Evolutionary conservation across 2,888 invertebrate genomes (phyloP).

Genomic region (Ophioninae sp.): DNA sequence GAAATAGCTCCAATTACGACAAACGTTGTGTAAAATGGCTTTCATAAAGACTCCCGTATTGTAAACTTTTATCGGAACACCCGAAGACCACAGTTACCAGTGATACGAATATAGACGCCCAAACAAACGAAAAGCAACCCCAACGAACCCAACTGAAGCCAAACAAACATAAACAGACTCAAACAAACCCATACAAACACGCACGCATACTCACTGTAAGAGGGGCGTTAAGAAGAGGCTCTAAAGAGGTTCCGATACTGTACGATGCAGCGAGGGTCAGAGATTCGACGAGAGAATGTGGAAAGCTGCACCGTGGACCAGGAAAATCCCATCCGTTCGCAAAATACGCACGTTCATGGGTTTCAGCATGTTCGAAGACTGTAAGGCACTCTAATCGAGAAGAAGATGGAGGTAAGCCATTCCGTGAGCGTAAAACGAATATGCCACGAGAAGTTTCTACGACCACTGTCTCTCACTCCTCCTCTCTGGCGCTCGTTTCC

Average conservation of each 20-base stretch:
- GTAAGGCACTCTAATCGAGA: slow-evolving; percentile 59
- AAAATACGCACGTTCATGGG: slow-evolving; percentile 51
- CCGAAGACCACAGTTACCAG: slow-evolving; percentile 4
- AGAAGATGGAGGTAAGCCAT: slow-evolving; percentile 59
- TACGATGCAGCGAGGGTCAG: slow-evolving; percentile 27
- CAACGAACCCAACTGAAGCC: too few species aligned
- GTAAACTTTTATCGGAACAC: slow-evolving; percentile 26
- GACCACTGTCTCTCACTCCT: background rate
- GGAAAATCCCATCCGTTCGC: slow-evolving; percentile 56
- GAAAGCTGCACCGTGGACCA: slow-evolving; percentile 39
- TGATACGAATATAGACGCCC: background rate
- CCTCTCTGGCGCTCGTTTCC: background rate
- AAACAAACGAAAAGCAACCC: too few species aligned
- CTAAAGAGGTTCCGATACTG: slow-evolving; percentile 37
- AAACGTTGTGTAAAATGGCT: slow-evolving; percentile 44
- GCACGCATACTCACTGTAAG: slow-evolving; percentile 3
- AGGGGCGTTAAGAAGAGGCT: slow-evolving; percentile 22
- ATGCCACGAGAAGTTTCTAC: slow-evolving; percentile 32
- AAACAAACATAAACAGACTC: too few species aligned
- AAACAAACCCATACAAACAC: background rate
- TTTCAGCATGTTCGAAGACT: slow-evolving; percentile 28
- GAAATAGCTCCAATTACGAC: slow-evolving; percentile 26
- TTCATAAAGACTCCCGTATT: slow-evolving; percentile 28
- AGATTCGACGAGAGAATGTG: slow-evolving; percentile 41
- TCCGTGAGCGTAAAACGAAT: slow-evolving; percentile 42